Percentiles rank a stretch among this genome's conserved stretches.
Conservation (phyloP, 2,113 vertebrate species). For the Bombycilla garrulus region DNA sequence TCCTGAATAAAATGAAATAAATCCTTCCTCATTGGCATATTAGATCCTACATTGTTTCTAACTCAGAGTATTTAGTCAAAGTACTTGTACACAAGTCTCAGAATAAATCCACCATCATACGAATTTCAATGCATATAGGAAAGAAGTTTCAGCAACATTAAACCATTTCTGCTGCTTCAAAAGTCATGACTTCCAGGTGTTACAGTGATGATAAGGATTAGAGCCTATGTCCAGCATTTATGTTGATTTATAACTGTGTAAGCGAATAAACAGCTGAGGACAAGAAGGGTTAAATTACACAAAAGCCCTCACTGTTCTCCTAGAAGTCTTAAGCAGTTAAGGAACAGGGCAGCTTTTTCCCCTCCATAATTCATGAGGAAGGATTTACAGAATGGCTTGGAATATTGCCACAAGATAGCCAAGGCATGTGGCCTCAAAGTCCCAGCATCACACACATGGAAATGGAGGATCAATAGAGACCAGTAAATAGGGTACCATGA, state of each 20-base stretch:
- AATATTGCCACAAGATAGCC: not conserved
- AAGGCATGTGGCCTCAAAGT: not conserved
- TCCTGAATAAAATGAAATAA: not conserved
- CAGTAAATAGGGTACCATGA: not conserved
- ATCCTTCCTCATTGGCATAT: not conserved
- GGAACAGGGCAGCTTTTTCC: not conserved
- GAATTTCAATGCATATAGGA: not conserved
- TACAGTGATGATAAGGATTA: not conserved
- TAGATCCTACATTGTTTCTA: not conserved
- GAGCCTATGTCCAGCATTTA: rapidly evolving
- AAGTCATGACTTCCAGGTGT: not conserved
- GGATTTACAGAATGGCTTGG: not conserved
- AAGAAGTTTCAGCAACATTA: not conserved
- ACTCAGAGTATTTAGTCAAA: not conserved
- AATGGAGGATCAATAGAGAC: not conserved
- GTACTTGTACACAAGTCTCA: not conserved
- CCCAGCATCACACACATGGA: not conserved
- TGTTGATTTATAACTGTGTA: not conserved
- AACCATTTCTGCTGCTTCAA: not conserved
- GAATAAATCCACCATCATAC: not conserved
- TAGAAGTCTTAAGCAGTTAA: not conserved
- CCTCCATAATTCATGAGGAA: not conserved
- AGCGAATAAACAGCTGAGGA: not conserved
- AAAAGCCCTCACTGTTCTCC: not conserved
- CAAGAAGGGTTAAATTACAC: not conserved